These are phyloP conservation scores for Astyanax mexicanus DNA, from an alignment of 2,797 vertebrate species.

Conservation along the genomic window DNA sequence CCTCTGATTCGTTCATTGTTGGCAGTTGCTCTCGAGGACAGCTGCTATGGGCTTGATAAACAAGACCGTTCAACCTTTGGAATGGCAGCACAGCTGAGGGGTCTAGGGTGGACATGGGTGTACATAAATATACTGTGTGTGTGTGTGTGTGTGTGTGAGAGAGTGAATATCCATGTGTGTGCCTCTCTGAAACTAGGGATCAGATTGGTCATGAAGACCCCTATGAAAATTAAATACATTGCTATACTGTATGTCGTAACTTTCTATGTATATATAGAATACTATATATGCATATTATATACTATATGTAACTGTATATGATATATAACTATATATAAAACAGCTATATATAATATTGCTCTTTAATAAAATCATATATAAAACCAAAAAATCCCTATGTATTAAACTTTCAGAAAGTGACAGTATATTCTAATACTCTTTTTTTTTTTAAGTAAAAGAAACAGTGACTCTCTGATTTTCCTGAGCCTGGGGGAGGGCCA, in stretches of 20 bases:
- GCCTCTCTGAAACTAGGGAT: constrained; percentile 37
- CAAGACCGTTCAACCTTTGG: constrained; percentile 64
- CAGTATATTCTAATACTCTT: neutral
- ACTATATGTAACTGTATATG: no score
- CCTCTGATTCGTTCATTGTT: constrained; percentile 41
- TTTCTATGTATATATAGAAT: no score
- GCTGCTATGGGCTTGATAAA: constrained; percentile 68
- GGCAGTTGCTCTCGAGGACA: constrained; percentile 59
- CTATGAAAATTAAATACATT: neutral
- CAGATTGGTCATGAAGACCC: constrained; percentile 51
- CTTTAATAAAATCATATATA: no score
- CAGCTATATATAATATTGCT: no score
- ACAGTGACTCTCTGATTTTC: constrained; percentile 15
- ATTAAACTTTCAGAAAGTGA: neutral
- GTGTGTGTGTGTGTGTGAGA: constrained; percentile 2
- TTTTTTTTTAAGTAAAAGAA: neutral
- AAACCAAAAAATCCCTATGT: no score
- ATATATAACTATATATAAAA: no score
- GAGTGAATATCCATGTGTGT: neutral
- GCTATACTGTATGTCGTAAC: neutral
- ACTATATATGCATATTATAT: no score
- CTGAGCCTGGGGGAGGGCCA: neutral
- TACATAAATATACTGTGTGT: constrained; percentile 40
- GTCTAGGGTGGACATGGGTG: constrained; percentile 47
- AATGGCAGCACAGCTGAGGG: constrained; percentile 69